A percentile compares a stretch with the other conserved stretches of the same genome.
Conservation (phyloP, 2,888 invertebrate species). For the Xestobium rufovillosum region DNA sequence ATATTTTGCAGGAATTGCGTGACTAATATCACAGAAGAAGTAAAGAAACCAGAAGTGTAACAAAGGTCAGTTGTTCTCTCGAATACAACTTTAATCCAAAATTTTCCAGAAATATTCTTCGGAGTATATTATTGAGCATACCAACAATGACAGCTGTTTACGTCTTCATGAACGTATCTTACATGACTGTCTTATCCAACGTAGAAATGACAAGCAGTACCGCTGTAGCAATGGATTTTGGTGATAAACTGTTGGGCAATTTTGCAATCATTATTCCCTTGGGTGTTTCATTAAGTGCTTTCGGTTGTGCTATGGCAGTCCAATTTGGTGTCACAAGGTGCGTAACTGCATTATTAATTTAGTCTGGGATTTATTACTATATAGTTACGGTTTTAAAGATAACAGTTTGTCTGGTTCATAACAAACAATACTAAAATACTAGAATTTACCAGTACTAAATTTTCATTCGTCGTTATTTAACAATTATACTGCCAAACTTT, state of each 20-base stretch:
- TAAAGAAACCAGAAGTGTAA: constrained; percentile 61
- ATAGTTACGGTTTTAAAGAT: neutral
- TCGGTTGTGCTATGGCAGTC: constrained; percentile 70
- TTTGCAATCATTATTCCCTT: constrained; percentile 63
- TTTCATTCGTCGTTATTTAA: no score
- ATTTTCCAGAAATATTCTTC: constrained; percentile 62
- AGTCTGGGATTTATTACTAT: no score
- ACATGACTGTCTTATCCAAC: constrained; percentile 70
- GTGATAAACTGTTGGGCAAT: constrained; percentile 56
- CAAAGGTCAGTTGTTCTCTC: constrained; percentile 5
- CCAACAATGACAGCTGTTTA: constrained; percentile 74
- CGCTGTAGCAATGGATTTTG: constrained; percentile 76
- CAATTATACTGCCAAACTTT: no score
- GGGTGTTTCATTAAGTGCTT: constrained; percentile 69
- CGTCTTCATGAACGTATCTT: constrained; percentile 77
- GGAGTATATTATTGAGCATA: constrained; percentile 73
- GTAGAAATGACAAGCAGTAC: constrained; percentile 64
- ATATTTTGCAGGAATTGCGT: constrained; percentile 54
- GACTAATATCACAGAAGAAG: constrained; percentile 68
- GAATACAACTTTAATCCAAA: constrained; percentile 7
- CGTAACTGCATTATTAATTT: no score
- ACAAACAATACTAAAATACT: constrained; percentile 1
- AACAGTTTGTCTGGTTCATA: neutral
- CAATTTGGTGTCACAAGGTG: constrained; percentile 69
- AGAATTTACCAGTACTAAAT: neutral